phyloP scores from a whole-genome alignment of 2,888 invertebrate species.

The Melinopterus prodromus region DNA sequence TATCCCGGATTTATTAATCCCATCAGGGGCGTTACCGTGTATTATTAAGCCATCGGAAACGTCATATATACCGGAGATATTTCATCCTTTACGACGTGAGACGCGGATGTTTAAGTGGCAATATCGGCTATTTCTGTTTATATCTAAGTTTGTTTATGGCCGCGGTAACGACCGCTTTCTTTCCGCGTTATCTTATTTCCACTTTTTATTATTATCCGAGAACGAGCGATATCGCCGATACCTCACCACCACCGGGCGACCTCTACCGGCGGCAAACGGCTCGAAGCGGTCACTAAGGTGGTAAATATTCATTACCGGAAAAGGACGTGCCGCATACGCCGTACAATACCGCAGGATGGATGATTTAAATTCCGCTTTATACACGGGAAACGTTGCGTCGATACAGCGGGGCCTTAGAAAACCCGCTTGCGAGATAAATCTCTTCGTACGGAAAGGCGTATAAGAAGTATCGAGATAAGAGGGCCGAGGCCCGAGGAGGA shows the following conservation, averaged over 20 bases:
- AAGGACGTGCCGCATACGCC: background rate
- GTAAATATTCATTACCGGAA: conserved; percentile 34
- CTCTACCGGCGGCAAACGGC: conserved; percentile 18
- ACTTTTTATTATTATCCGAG: conserved; percentile 20
- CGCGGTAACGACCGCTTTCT: conserved; percentile 22
- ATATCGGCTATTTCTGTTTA: conserved; percentile 43
- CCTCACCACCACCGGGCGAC: conserved; percentile 26
- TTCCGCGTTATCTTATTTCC: conserved; percentile 26
- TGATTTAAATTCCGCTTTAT: background rate
- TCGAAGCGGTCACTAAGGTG: conserved; percentile 25
- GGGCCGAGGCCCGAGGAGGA: background rate
- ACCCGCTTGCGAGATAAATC: background rate
- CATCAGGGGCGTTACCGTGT: conserved; percentile 46
- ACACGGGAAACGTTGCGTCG: background rate
- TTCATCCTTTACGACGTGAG: conserved; percentile 47
- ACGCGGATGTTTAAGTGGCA: conserved; percentile 44
- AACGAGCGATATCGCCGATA: conserved; percentile 27
- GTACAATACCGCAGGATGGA: background rate
- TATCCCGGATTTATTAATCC: conserved; percentile 48
- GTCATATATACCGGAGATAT: conserved; percentile 47
- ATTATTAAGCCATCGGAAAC: conserved; percentile 49
- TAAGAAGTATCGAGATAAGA: background rate
- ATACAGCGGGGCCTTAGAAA: background rate
- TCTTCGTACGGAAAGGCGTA: background rate
- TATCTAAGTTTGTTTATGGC: conserved; percentile 37